These are phyloP conservation scores for Sebastes minor DNA, from an alignment of 2,797 vertebrate species.

Conservation along the genomic window DNA sequence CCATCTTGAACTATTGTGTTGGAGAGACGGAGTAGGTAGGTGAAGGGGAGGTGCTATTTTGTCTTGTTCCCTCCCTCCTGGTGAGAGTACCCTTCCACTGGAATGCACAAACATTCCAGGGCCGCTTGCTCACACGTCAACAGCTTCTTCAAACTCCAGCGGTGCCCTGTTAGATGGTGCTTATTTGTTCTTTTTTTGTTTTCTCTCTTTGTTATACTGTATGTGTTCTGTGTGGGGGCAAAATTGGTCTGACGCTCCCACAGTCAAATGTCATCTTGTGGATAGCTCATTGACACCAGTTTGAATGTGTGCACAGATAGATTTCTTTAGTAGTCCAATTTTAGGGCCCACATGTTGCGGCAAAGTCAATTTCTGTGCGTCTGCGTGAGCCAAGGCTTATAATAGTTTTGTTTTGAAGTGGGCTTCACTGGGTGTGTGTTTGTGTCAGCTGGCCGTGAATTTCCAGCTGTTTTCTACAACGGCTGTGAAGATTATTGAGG, in stretches of 20 bases:
- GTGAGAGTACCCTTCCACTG: conserved; percentile 41
- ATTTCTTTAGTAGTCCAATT: not conserved
- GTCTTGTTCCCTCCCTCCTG: conserved; percentile 33
- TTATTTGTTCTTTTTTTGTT: not conserved
- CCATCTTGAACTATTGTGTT: not conserved
- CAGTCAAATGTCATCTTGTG: not conserved
- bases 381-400: conserved; percentile 10
- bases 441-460: not conserved
- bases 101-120: conserved; percentile 77
- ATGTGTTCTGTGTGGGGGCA: not conserved
- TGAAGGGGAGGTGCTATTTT: conserved; percentile 1
- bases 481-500: not conserved
- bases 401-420: conserved; percentile 35
- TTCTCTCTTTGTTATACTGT: not conserved
- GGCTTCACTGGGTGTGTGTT: not conserved
- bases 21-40: not conserved
- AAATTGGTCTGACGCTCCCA: not conserved
- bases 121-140: conserved; percentile 51
- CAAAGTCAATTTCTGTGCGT: not conserved
- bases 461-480: conserved; percentile 15
- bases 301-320: not conserved
- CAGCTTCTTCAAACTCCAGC: conserved; percentile 37
- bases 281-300: not conserved
- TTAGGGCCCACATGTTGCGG: conserved; percentile 10
- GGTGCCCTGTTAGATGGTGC: not conserved